A percentile compares a stretch with the other conserved stretches of the same genome.
These are phyloP conservation scores for Troides helena DNA, from an alignment of 2,888 invertebrate genomes.

Conservation along the genomic window DNA sequence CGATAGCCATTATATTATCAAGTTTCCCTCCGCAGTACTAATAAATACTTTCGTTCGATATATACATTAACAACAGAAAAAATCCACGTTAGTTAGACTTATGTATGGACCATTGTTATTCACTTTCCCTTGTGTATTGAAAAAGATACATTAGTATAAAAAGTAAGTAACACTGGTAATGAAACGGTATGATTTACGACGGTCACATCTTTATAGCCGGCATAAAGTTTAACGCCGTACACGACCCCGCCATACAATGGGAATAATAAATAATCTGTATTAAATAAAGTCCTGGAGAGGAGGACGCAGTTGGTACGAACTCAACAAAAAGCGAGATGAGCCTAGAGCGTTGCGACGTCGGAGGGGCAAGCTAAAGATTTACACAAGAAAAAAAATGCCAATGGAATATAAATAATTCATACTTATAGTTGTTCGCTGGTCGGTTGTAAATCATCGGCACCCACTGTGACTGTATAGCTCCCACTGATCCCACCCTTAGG, in stretches of 20 bases:
- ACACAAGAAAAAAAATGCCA: slow-evolving; percentile 59
- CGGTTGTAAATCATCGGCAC: slow-evolving; percentile 68
- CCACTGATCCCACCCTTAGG: slow-evolving; percentile 40
- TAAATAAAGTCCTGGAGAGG: slow-evolving; percentile 17
- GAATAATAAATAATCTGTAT: slow-evolving; percentile 19
- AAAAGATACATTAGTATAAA: neutral
- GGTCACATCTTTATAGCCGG: slow-evolving; percentile 21
- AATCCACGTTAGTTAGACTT: too few relatives aligned
- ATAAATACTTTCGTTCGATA: too few relatives aligned
- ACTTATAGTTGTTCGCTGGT: slow-evolving; percentile 48
- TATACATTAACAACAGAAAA: too few relatives aligned
- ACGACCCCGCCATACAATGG: slow-evolving; percentile 8
- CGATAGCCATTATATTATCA: neutral
- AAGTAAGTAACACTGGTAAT: neutral
- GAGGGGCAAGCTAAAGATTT: slow-evolving; percentile 61
- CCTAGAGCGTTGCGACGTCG: slow-evolving; percentile 48
- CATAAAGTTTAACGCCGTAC: slow-evolving; percentile 17
- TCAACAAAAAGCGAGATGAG: slow-evolving; percentile 27
- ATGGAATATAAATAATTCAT: slow-evolving; percentile 66
- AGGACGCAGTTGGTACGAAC: slow-evolving; percentile 8
- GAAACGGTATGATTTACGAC: slow-evolving; percentile 16
- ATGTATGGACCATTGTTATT: too few relatives aligned
- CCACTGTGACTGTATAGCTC: slow-evolving; percentile 52
- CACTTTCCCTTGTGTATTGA: too few relatives aligned
- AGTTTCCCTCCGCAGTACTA: too few relatives aligned